These are phyloP conservation scores for Anomalospiza imberbis DNA, from an alignment of 2,797 vertebrate genomes.

Conservation along the genomic window DNA sequence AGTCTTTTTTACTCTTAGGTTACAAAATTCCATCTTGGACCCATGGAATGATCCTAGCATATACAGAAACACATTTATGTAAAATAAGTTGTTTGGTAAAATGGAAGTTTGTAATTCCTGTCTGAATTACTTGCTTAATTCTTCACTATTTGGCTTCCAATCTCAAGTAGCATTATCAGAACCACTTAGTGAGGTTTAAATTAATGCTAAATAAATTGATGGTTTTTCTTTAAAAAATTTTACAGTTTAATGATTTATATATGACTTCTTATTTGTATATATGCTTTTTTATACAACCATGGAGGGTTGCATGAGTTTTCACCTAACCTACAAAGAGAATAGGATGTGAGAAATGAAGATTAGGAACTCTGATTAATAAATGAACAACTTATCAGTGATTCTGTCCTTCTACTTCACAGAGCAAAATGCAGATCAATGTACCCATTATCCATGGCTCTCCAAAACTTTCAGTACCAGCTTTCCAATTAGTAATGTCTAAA, in stretches of 20 bases:
- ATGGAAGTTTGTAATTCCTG: neutral
- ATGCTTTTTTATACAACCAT: neutral
- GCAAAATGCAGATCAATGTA: neutral
- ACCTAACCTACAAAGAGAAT: neutral
- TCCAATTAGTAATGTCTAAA: neutral
- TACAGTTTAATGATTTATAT: neutral
- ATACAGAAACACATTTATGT: neutral
- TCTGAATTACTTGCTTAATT: neutral
- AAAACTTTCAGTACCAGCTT: neutral
- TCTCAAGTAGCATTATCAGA: neutral
- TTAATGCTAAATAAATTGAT: neutral
- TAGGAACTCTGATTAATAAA: neutral
- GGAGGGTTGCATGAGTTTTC: neutral
- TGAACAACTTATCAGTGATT: neutral
- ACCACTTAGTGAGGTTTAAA: neutral
- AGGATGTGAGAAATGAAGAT: neutral
- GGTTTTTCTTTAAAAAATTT: neutral
- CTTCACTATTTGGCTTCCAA: neutral
- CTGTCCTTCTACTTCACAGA: neutral
- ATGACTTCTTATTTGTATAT: neutral
- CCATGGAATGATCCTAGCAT: neutral
- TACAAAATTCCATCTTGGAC: neutral
- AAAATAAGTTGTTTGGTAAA: neutral
- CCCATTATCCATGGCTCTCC: neutral
- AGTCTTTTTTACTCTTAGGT: neutral